Base-by-base conservation (phyloP, 2,888 invertebrate species). In the Cybosia mesomella region DNA sequence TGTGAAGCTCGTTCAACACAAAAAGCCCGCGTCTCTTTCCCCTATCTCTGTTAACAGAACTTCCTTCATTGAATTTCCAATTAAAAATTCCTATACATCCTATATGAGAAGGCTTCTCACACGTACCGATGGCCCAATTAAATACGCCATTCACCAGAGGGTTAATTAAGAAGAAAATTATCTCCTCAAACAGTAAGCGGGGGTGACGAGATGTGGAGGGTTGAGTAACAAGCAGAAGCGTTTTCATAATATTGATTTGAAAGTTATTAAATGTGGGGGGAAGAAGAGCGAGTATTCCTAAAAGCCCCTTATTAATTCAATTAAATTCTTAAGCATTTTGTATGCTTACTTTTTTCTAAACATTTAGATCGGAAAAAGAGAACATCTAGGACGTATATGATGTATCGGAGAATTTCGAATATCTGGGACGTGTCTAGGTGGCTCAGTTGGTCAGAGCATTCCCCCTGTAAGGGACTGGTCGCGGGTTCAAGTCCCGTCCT, bases 111-210 rank as follows among this genome's bases (percentile, higher is more conserved):
- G 72, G 74, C 81, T 84, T 85, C 84, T 83, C 87, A 89, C 91
- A 89, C 90, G 89, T 89, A 86, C 85, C 91, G 84, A 92, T 87
- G 89, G 87, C 83, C 89, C 91, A 92, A 92, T 92, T 92, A 91
- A 90, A 92, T 89, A 86, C 87, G 86, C 85, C 85, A 90, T 91
- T 89, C 89, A 88, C 83, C 86, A 84, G 87, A 85, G 88, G 89
- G 93, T 92, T 93, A 93, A 93, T 93, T 93, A 93, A 89, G 91
- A 91, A 92, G 92, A 92, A 92, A 92, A 93, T 93, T 92, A 92
- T 93, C 92, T 93, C 84, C 88, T 92, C 91, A 90, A 92, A 90
- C 89, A 89, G 88, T 87, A 87, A 79, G 82, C 78, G 84, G 82
- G 83, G 85, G 86, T 83, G 85, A 85, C 85, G 79, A 76, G 75